Evolutionary conservation across 2,113 vertebrate genomes (phyloP).

Genomic region (Thunnus thynnus): DNA sequence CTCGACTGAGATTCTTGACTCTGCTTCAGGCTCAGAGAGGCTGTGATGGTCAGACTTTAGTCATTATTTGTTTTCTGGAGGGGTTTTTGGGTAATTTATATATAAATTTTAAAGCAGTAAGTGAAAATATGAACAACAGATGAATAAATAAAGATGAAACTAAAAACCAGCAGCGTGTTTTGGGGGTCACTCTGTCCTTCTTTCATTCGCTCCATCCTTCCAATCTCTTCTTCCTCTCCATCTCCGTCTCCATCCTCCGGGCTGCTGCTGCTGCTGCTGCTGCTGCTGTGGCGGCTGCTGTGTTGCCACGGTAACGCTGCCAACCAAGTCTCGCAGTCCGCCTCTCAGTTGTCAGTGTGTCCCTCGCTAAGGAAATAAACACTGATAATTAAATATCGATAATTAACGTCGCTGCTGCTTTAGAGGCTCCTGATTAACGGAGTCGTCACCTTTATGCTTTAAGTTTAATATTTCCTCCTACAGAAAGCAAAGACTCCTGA

Average conservation of each 20-base stretch:
- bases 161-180: too few species aligned
- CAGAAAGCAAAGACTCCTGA: neutral
- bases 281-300: conserved; percentile 29
- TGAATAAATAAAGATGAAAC: too few species aligned
- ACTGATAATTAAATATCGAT: conserved; percentile 22
- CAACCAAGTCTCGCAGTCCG: neutral
- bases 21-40: too few species aligned
- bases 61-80: too few species aligned
- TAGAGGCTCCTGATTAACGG: too few species aligned
- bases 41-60: too few species aligned
- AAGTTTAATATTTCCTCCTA: neutral
- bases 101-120: too few species aligned
- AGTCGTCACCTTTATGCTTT: neutral
- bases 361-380: neutral
- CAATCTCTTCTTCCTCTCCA: neutral
- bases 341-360: neutral
- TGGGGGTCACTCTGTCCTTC: too few species aligned
- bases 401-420: neutral
- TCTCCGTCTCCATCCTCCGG: neutral
- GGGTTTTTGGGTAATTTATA: too few species aligned
- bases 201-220: too few species aligned
- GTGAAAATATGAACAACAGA: too few species aligned
- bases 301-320: conserved; percentile 54
- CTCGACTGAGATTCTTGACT: too few species aligned
- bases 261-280: conserved; percentile 38